phyloP scores from a whole-genome alignment of 2,113 vertebrate species.

The Drymodes brunneopygia region DNA sequence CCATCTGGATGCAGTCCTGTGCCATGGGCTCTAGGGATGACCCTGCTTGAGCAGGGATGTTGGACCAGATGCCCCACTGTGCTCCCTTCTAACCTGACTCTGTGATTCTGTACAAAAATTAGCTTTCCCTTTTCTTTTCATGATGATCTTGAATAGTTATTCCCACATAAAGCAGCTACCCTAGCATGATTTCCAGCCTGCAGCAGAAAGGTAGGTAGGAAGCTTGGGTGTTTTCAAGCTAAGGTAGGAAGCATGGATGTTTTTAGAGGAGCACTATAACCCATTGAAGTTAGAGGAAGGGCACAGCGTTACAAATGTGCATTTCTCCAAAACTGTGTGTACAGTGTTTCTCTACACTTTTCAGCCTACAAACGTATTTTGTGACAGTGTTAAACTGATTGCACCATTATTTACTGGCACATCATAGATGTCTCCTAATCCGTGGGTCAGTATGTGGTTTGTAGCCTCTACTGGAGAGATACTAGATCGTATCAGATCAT shows the following conservation, averaged over 20 bases:
- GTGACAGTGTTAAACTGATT: not conserved
- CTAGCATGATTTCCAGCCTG: not conserved
- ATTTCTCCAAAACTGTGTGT: not conserved
- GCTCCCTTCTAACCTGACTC: not conserved
- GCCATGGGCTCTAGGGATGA: not conserved
- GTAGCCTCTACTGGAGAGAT: not conserved
- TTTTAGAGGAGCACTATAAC: not conserved
- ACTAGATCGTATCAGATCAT: not conserved
- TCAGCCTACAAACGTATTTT: not conserved
- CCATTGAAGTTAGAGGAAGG: not conserved
- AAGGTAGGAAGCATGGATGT: not conserved
- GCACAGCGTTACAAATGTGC: not conserved
- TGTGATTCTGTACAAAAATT: not conserved
- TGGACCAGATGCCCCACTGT: not conserved
- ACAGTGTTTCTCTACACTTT: not conserved
- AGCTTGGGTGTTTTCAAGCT: not conserved
- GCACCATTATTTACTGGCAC: not conserved
- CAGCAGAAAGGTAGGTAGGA: not conserved
- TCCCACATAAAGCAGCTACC: not conserved
- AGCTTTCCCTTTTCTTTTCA: not conserved
- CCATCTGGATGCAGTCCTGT: not conserved
- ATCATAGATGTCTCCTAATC: rapidly evolving
- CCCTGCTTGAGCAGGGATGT: not conserved
- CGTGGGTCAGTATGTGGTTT: not conserved
- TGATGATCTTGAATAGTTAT: not conserved